Evolutionary conservation across 2,113 vertebrate genomes (phyloP).

Genomic region (Psettodes erumei): DNA sequence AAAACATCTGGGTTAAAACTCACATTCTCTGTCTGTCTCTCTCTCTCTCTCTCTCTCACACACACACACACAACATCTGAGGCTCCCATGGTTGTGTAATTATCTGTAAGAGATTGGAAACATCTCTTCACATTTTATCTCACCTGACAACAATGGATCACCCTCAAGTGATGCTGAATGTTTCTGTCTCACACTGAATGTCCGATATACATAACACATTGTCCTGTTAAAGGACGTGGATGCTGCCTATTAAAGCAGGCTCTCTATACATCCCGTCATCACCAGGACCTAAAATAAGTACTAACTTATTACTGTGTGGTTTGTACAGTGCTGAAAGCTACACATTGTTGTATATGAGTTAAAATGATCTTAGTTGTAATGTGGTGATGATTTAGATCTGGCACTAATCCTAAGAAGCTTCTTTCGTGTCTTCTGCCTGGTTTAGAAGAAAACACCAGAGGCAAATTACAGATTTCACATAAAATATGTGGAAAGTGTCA

Average conservation of each 20-base stretch:
- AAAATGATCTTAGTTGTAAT: conserved; percentile 17
- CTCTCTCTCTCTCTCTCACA: too few relatives aligned
- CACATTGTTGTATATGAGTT: too few relatives aligned
- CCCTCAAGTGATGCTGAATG: conserved; percentile 36
- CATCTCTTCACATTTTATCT: conserved; percentile 49
- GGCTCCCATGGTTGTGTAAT: conserved; percentile 44
- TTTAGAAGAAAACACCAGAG: background rate
- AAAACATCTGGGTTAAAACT: background rate
- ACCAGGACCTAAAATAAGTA: conserved; percentile 1
- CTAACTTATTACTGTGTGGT: background rate
- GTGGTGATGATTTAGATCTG: background rate
- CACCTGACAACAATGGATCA: conserved; percentile 45
- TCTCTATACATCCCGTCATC: conserved; percentile 9
- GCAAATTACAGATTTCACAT: conserved; percentile 1
- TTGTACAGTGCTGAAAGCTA: background rate
- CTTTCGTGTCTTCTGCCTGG: background rate
- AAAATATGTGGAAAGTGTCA: background rate
- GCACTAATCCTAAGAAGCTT: background rate
- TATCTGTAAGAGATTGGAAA: conserved; percentile 42
- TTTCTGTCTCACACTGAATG: conserved; percentile 45
- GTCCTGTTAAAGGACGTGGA: background rate
- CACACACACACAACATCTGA: conserved; percentile 2
- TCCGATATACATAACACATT: conserved; percentile 59
- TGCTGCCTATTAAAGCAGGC: background rate
- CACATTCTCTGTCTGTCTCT: too few relatives aligned